phyloP scores from a whole-genome alignment of 2,113 vertebrate species.

The Corythornis vintsioides region DNA sequence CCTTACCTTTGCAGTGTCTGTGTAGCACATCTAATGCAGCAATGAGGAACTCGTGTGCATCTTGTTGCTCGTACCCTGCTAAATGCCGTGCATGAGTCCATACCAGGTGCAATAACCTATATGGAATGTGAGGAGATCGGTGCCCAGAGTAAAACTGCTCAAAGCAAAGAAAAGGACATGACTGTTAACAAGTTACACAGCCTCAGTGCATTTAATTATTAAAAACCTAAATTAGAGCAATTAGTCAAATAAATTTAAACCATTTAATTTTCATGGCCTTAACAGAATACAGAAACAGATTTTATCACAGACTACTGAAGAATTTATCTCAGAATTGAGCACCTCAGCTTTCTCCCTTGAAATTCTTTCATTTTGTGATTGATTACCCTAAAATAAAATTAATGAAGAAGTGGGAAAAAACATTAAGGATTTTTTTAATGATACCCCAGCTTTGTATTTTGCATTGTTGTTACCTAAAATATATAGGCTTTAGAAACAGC shows the following conservation, averaged over 20 bases:
- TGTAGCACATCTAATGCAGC: constrained; percentile 97
- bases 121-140: constrained; percentile 98
- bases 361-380: neutral
- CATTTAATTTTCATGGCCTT: neutral
- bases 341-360: neutral
- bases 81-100: constrained; percentile 99
- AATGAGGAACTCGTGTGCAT: constrained; percentile 99
- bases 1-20: constrained; percentile 96
- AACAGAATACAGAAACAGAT: neutral
- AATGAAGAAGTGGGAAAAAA: neutral
- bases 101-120: constrained; percentile 97
- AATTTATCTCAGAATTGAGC: neutral
- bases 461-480: too few relatives aligned
- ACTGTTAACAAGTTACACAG: constrained; percentile 24
- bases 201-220: neutral
- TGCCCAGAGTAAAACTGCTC: constrained; percentile 97
- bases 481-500: neutral
- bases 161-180: constrained; percentile 38
- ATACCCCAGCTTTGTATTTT: neutral
- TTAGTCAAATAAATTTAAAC: constrained; percentile 23
- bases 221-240: neutral
- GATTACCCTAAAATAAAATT: neutral
- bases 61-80: constrained; percentile 98
- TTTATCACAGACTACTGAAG: neutral
- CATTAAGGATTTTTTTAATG: neutral